Conservation (phyloP, 2,888 invertebrate genomes). For the Eilema griseolum region DNA sequence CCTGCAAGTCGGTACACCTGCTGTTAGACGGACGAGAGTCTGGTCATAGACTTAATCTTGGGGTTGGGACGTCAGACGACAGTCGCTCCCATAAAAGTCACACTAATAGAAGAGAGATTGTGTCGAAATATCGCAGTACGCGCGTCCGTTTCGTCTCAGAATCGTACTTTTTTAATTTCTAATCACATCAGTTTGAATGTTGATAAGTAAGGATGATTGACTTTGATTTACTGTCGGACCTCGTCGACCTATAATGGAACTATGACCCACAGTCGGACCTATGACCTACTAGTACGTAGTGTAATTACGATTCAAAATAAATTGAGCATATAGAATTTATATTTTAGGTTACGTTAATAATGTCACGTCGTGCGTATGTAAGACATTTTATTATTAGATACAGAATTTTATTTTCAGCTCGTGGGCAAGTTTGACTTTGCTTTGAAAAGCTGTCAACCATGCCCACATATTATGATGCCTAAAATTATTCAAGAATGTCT, state of each 20-base stretch:
- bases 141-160: not conserved
- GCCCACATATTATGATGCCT: not conserved
- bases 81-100: not conserved
- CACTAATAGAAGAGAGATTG: not conserved
- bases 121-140: not conserved
- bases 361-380: slow-evolving; percentile 4
- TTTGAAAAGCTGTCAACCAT: not conserved
- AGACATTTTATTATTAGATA: not conserved
- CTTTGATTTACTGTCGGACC: slow-evolving; percentile 31
- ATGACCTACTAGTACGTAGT: slow-evolving; percentile 15
- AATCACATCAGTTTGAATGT: slow-evolving; percentile 20
- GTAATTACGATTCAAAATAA: not conserved
- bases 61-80: not conserved
- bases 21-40: not conserved
- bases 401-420: not conserved
- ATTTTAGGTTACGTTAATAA: not conserved
- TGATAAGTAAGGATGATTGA: slow-evolving; percentile 34
- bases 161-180: slow-evolving; percentile 5
- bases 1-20: not conserved
- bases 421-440: not conserved
- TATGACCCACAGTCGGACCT: not conserved
- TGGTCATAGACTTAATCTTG: not conserved
- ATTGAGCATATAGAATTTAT: slow-evolving; percentile 1
- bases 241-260: slow-evolving; percentile 17
- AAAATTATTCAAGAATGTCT: not conserved